Conservation (phyloP, 2,888 invertebrate species). For the Apotomis turbidana region DNA sequence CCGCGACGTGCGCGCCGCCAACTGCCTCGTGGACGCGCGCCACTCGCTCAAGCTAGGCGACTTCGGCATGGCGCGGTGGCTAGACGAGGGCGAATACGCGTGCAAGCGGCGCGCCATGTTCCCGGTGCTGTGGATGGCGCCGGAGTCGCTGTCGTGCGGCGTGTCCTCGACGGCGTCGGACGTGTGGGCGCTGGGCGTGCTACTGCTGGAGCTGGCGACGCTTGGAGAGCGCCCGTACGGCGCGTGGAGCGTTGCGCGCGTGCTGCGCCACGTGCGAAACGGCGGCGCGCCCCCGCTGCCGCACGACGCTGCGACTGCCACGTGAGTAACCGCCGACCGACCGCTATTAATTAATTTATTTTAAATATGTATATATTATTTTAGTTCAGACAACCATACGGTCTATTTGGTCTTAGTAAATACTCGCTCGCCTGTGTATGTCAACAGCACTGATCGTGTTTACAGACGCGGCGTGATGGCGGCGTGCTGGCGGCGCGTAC, state of each 20-base stretch:
- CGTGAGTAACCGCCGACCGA: slow-evolving; percentile 48
- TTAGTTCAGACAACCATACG: too few species aligned
- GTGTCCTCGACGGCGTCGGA: slow-evolving; percentile 93
- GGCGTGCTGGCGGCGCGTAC: slow-evolving; percentile 90
- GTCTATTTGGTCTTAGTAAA: too few species aligned
- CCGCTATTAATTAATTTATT: too few species aligned
- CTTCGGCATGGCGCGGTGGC: slow-evolving; percentile 93
- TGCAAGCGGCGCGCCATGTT: slow-evolving; percentile 92
- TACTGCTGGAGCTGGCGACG: slow-evolving; percentile 92
- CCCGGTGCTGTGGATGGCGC: slow-evolving; percentile 96
- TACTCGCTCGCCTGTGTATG: too few species aligned
- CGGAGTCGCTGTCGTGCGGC: slow-evolving; percentile 91
- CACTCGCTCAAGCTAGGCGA: slow-evolving; percentile 90
- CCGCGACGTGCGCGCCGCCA: slow-evolving; percentile 91
- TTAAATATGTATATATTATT: too few species aligned
- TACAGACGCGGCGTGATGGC: slow-evolving; percentile 85
- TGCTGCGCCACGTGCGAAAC: slow-evolving; percentile 83
- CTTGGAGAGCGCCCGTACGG: slow-evolving; percentile 95
- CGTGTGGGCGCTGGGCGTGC: slow-evolving; percentile 94
- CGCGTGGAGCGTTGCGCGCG: slow-evolving; percentile 89
- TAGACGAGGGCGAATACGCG: slow-evolving; percentile 81
- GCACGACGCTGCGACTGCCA: slow-evolving; percentile 64
- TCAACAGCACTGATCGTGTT: neutral
- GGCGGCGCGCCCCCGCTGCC: slow-evolving; percentile 88
- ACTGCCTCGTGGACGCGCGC: slow-evolving; percentile 89